Base-by-base conservation (phyloP, 2,888 invertebrate species). In the Nemotelus nigrinus region DNA sequence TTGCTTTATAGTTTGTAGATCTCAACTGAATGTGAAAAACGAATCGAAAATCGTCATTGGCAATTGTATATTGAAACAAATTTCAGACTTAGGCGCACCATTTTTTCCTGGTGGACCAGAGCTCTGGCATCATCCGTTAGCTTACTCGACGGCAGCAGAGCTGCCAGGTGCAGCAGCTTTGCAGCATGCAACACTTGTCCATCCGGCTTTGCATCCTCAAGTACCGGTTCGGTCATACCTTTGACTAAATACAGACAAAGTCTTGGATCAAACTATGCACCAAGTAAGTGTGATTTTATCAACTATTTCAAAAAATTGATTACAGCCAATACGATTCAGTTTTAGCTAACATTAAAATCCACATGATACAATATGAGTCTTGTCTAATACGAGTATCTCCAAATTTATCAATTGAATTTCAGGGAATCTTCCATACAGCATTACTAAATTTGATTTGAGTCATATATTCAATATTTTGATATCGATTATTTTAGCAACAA, bases 161-260 rank as follows among this genome's bases (percentile, higher is more conserved):
- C 90, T 96, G 87, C 95, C 94, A 80, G 93, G 93, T 81, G 91
- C 92, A 79, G 90, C 93, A 83, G 90, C 93, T 83, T 90, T 96
- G 85, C 95, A 95, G 87, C 95, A 95, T 89, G 93, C 93, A 82
- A 94, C 96, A 82, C 92, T 98, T 86, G 96, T 97, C 87, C 97
- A 97, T 89, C 97, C 97, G 88, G 97, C 96, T 89, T 93, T 98
- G 90, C 96, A 97, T 90, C 96, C 96, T 88, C 97, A 98, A 93
- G 96, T 97, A 89, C 96, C 96, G 88, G 96, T 96, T 89, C 95
- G 96, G 90, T 96, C 96, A 90, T 96, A 95, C 92, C 96, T 96
- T 93, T 96, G 96, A 96, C 96, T 96, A 95, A 94, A 95, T 94
- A 94, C 87, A 83, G 87, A 87, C 82, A 87, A 87, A 87, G 86